Evolutionary conservation across 1,140 invertebrate species (phyloP), one percentile per base, ranked within the genome.

Genomic region (Charaxes varanes): DNA sequence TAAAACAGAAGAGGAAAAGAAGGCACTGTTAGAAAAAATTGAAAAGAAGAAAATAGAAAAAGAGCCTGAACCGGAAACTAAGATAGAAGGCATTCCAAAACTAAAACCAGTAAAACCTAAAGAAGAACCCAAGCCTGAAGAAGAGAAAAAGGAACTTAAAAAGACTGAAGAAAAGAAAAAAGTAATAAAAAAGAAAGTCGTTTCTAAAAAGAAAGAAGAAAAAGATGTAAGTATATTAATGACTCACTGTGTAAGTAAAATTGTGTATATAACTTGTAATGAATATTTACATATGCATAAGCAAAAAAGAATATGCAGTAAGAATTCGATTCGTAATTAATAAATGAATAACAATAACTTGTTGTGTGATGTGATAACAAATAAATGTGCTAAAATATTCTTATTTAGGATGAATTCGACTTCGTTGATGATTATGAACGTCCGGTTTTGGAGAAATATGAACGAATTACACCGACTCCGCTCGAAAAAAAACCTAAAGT

Each of bases 391-490:
- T 78, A 73, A 77, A 77, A 26, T 66, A 41, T 68, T 74, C 69
- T 48, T 59, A 63, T 53, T 42, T 82, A 82, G 60, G 86, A 88
- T 11, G 85, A 86, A 61, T 72, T 78, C 43, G 76, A 83, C 43
- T 82, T 84, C 53, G 77, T 78, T 49, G 82, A 85, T 12, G 90
- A 92, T 74, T 88, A 88, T 55, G 87, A 88, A 71, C 70, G 86
- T 33, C 86, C 87, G 2, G 78, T 82, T 30, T 66, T 87, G 47
- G 86, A 88, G 59, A 87, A 86, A 57, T 87, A 86, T 46, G 86
- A 88, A 71, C 86, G 82, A 50, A 83, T 86, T 50, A 62, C 76
- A 67, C 74, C 79, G 13, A 80, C 82, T 50, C 76, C 82, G 43
- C 64, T 81, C 4, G 64, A 72, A 60, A 84, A 84, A 71, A 83